Evolutionary conservation across 2,797 vertebrate genomes (phyloP).

Genomic region (Cygnus olor): DNA sequence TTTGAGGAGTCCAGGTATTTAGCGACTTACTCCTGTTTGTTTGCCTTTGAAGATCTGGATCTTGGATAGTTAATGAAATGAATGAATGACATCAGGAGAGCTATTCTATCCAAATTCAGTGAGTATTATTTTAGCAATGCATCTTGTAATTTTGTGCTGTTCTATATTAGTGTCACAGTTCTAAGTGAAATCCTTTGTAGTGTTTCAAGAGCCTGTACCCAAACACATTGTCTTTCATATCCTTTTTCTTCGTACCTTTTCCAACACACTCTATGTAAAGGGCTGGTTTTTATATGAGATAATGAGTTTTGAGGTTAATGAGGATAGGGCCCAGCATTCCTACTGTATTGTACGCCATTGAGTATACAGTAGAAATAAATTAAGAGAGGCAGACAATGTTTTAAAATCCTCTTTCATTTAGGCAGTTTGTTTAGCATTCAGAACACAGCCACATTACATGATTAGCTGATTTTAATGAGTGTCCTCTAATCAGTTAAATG

Average conservation of each 20-base stretch:
- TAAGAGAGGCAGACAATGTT: conserved; percentile 36
- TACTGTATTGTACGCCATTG: background rate
- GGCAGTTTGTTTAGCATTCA: conserved; percentile 66
- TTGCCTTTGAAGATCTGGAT: background rate
- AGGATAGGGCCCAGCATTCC: conserved; percentile 14
- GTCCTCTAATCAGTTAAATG: conserved; percentile 46
- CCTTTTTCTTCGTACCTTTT: background rate
- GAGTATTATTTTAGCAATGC: background rate
- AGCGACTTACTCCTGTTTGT: background rate
- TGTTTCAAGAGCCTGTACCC: background rate
- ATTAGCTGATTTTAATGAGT: conserved; percentile 65
- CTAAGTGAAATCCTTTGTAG: background rate
- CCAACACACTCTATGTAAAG: background rate
- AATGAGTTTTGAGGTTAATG: conserved; percentile 44
- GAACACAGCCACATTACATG: conserved; percentile 37
- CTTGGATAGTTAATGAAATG: background rate
- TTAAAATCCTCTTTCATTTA: conserved; percentile 59
- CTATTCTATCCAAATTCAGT: background rate
- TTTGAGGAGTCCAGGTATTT: background rate
- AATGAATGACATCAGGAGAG: background rate
- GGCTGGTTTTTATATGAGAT: background rate
- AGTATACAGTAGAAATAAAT: conserved; percentile 49
- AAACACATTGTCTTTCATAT: conserved; percentile 13
- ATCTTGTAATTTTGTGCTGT: background rate
- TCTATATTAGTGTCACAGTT: background rate